phyloP scores from a whole-genome alignment of 2,797 vertebrate species.

The Eidolon dupreanum region DNA sequence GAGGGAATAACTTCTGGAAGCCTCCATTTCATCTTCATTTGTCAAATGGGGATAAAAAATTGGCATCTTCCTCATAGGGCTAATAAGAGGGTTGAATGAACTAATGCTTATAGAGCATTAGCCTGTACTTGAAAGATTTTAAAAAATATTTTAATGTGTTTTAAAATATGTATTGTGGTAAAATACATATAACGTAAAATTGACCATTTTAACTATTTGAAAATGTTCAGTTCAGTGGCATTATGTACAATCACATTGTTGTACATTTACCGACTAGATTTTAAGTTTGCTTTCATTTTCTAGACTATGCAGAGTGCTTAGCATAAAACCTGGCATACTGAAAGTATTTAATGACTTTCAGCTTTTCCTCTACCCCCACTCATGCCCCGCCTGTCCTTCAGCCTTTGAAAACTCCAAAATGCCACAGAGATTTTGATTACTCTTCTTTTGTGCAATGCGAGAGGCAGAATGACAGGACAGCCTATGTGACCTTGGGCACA shows the following conservation, averaged over 20 bases:
- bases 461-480: background rate
- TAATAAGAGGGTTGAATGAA: background rate
- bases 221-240: background rate
- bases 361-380: background rate
- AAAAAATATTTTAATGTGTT: background rate
- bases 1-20: background rate
- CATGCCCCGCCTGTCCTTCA: accelerated
- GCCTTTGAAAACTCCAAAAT: background rate
- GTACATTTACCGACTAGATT: background rate
- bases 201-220: background rate
- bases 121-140: background rate
- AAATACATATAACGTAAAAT: background rate
- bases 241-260: background rate
- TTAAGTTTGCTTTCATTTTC: background rate
- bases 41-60: background rate
- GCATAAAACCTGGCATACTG: background rate
- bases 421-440: background rate
- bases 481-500: background rate
- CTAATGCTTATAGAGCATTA: background rate
- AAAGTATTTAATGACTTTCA: background rate
- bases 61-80: background rate
- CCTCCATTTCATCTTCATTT: background rate
- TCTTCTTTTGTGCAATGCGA: background rate
- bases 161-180: background rate
- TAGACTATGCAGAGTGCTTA: background rate